These are phyloP conservation scores for Cynopterus brachyotis DNA, from an alignment of 2,113 vertebrate genomes.

Conservation along the genomic window DNA sequence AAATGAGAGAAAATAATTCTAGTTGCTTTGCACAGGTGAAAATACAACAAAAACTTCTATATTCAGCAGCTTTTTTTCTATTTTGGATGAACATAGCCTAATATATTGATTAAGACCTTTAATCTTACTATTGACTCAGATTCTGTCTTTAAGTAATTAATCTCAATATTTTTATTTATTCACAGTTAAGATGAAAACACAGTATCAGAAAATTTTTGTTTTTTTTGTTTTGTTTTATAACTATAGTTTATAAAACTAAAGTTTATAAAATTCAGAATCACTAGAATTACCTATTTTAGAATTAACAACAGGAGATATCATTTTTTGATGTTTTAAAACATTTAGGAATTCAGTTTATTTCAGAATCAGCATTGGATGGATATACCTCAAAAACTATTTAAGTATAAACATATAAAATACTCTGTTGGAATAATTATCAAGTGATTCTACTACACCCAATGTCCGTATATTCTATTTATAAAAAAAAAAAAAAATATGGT, in stretches of 20 bases:
- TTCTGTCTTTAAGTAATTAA: neutral
- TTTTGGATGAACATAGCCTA: neutral
- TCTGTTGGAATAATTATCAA: neutral
- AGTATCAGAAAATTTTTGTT: neutral
- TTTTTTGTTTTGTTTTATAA: neutral
- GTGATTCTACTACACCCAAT: neutral
- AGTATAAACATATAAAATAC: neutral
- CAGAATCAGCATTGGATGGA: neutral
- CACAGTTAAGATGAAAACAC: neutral
- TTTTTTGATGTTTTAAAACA: neutral
- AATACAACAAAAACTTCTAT: neutral
- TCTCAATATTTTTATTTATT: neutral
- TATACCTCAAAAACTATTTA: neutral
- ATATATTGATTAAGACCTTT: neutral
- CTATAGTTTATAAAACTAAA: neutral
- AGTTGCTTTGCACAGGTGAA: neutral
- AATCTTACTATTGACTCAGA: neutral
- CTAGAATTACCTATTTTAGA: neutral
- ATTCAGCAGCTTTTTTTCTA: neutral
- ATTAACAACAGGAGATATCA: neutral
- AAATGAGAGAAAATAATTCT: neutral
- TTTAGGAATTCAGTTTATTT: neutral
- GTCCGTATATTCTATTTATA: neutral
- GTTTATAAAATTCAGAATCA: neutral
- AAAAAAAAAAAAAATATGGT: neutral